phyloP scores from a whole-genome alignment of 2,888 invertebrate genomes.

The Smittia aterrima region DNA sequence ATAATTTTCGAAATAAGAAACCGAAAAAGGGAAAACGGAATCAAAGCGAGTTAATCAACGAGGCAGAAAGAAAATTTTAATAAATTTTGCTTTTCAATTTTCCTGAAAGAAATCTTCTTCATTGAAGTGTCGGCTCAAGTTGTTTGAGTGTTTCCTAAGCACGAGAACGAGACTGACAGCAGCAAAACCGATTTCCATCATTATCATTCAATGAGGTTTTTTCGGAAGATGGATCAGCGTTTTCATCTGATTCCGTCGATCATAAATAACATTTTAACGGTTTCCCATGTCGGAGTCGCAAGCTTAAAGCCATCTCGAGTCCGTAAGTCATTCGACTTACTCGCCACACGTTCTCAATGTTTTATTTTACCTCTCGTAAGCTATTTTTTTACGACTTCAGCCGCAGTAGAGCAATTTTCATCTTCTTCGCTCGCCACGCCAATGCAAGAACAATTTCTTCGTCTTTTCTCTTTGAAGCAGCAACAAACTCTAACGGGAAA shows the following conservation, averaged over 20 bases:
- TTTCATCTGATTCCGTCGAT: constrained; percentile 5
- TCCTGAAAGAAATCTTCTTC: no score
- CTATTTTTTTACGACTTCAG: not conserved
- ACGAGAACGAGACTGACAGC: no score
- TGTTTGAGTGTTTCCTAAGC: no score
- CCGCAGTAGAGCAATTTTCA: constrained; percentile 2
- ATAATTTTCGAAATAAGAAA: not conserved
- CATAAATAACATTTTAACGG: constrained; percentile 12
- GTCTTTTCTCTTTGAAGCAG: not conserved
- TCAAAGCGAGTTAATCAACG: not conserved
- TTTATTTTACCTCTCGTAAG: not conserved
- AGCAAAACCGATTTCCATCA: not conserved
- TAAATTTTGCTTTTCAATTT: no score
- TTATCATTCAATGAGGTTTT: not conserved
- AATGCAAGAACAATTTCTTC: not conserved
- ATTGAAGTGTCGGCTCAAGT: no score
- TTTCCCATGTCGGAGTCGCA: not conserved
- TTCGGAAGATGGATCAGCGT: not conserved
- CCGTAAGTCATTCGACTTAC: not conserved
- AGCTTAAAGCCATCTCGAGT: not conserved
- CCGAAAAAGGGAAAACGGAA: not conserved
- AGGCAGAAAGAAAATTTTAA: not conserved
- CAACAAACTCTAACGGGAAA: constrained; percentile 4
- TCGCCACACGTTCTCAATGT: constrained; percentile 7
- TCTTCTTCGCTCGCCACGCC: not conserved